Evolutionary conservation across 2,797 vertebrate species (phyloP).

Genomic region (Taenioides sp.): DNA sequence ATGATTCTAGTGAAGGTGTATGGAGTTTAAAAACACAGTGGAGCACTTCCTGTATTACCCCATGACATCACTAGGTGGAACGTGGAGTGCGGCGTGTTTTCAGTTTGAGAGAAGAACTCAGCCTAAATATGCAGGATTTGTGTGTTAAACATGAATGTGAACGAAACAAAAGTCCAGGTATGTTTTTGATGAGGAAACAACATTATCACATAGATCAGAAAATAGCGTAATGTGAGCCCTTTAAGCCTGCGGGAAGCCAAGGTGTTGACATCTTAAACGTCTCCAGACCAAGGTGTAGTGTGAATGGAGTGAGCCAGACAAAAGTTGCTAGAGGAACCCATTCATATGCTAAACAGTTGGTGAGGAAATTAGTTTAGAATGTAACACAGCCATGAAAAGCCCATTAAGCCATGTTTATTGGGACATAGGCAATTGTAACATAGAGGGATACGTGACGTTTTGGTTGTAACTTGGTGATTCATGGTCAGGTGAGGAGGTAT

Average conservation of each 20-base stretch:
- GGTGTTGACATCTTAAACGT: conserved; percentile 36
- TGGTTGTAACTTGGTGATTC: conserved; percentile 28
- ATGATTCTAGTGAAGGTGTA: too few relatives aligned
- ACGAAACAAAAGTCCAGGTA: too few relatives aligned
- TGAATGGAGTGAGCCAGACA: conserved; percentile 38
- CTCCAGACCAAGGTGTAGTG: conserved; percentile 38
- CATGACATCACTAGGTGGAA: too few relatives aligned
- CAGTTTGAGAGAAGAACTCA: too few relatives aligned
- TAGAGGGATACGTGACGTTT: conserved; percentile 2
- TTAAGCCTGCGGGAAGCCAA: conserved; percentile 32
- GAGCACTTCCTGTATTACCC: too few relatives aligned
- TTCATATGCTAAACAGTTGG: conserved; percentile 24
- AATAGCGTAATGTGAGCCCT: too few relatives aligned
- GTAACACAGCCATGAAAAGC: conserved; percentile 2
- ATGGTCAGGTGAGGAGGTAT: conserved; percentile 21
- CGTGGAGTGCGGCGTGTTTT: too few relatives aligned
- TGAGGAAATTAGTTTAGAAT: conserved; percentile 43
- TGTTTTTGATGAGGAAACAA: too few relatives aligned
- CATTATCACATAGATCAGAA: too few relatives aligned
- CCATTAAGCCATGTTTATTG: conserved; percentile 1
- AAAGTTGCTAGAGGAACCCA: conserved; percentile 25
- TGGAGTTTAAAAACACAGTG: too few relatives aligned
- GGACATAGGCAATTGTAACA: not conserved
- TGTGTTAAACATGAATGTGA: too few relatives aligned
- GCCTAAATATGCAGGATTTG: too few relatives aligned